Evolutionary conservation across 2,888 invertebrate species (phyloP).

Genomic region (Drosophila koepferae): DNA sequence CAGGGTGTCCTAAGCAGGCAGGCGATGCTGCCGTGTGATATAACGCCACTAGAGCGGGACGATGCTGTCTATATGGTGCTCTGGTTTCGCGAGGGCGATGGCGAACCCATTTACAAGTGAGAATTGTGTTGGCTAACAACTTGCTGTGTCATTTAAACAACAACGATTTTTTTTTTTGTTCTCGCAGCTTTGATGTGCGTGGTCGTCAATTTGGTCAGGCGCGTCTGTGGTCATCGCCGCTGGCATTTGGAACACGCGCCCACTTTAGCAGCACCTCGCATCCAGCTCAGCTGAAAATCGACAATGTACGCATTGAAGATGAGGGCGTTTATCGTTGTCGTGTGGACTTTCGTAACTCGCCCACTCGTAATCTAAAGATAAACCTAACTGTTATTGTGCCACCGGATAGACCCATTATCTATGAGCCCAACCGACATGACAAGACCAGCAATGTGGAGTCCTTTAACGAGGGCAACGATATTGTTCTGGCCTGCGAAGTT

Average conservation of each 20-base stretch:
- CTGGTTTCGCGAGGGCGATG: slow-evolving; percentile 94
- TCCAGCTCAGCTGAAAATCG: slow-evolving; percentile 91
- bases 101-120: slow-evolving; percentile 94
- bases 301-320: slow-evolving; percentile 87
- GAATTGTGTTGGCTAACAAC: slow-evolving; percentile 39
- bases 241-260: slow-evolving; percentile 91
- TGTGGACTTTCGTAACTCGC: slow-evolving; percentile 91
- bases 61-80: slow-evolving; percentile 95
- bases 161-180: neutral
- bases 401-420: slow-evolving; percentile 92
- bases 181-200: slow-evolving; percentile 90
- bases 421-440: slow-evolving; percentile 91
- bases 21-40: slow-evolving; percentile 94
- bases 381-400: slow-evolving; percentile 92
- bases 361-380: slow-evolving; percentile 90
- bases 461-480: slow-evolving; percentile 94
- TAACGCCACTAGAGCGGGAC: slow-evolving; percentile 91
- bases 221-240: slow-evolving; percentile 92
- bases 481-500: slow-evolving; percentile 93
- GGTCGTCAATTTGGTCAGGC: slow-evolving; percentile 90
- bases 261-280: slow-evolving; percentile 93
- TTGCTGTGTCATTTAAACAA: neutral
- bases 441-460: slow-evolving; percentile 91
- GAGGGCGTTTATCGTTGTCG: slow-evolving; percentile 90
- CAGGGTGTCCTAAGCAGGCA: slow-evolving; percentile 93